These are phyloP conservation scores for Peucedramus taeniatus DNA, from an alignment of 2,113 vertebrate species.

Conservation along the genomic window DNA sequence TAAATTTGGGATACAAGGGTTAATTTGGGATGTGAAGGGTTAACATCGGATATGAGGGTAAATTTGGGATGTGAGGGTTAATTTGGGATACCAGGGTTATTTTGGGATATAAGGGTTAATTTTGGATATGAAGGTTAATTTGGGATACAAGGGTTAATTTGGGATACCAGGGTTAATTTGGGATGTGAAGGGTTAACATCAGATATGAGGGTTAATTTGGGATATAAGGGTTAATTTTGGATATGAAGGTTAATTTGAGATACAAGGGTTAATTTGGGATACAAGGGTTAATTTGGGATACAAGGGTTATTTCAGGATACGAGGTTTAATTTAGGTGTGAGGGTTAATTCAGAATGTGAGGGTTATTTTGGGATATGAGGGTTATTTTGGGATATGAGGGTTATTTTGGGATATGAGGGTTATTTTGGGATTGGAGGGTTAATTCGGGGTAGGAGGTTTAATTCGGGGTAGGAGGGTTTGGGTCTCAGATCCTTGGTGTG, in stretches of 20 bases:
- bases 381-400: background rate
- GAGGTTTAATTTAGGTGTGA: accelerated
- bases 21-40: background rate
- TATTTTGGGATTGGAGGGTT: background rate
- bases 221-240: background rate
- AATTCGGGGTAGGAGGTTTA: accelerated
- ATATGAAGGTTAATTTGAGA: no score
- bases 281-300: accelerated
- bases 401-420: background rate
- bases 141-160: background rate
- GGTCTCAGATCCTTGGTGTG: background rate
- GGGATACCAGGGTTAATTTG: background rate
- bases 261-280: no score
- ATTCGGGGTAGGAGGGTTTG: no score
- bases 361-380: background rate
- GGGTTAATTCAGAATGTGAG: no score
- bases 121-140: no score
- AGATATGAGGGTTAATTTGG: background rate
- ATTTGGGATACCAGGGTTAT: no score
- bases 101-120: no score
- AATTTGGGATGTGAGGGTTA: background rate
- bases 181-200: background rate
- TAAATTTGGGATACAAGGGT: background rate
- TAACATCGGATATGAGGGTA: no score
- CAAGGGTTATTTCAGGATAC: no score